Conservation (phyloP, 2,888 invertebrate genomes). For the Apamea monoglypha region DNA sequence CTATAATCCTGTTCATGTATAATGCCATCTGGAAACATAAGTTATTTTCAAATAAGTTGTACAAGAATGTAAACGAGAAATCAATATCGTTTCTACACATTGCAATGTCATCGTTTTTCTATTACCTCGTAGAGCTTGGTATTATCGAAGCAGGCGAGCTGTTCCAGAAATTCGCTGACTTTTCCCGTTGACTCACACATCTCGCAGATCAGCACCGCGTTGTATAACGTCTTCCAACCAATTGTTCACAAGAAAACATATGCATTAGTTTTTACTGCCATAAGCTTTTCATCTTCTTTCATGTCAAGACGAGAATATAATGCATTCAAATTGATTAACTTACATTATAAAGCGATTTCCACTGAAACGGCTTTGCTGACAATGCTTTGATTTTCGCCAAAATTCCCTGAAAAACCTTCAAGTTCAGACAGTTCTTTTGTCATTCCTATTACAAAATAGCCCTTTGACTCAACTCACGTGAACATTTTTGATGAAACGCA, state of each 20-base stretch:
- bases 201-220: slow-evolving; percentile 92
- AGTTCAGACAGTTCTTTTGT: neutral
- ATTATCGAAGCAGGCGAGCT: slow-evolving; percentile 87
- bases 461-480: slow-evolving; percentile 83
- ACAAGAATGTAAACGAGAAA: neutral
- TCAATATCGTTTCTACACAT: neutral
- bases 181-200: slow-evolving; percentile 89
- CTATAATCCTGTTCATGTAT: slow-evolving; percentile 93
- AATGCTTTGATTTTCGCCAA: slow-evolving; percentile 91
- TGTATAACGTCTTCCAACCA: slow-evolving; percentile 91
- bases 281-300: neutral
- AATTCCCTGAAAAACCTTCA: slow-evolving; percentile 88
- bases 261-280: neutral
- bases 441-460: neutral
- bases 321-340: slow-evolving; percentile 63
- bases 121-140: slow-evolving; percentile 87
- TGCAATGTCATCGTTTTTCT: neutral
- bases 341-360: slow-evolving; percentile 93
- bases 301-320: neutral
- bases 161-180: slow-evolving; percentile 87
- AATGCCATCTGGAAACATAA: slow-evolving; percentile 89
- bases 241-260: neutral
- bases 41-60: neutral
- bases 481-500: slow-evolving; percentile 91
- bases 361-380: slow-evolving; percentile 91